Evolutionary conservation across 2,797 vertebrate genomes (phyloP).

Genomic region (Artibeus lituratus): DNA sequence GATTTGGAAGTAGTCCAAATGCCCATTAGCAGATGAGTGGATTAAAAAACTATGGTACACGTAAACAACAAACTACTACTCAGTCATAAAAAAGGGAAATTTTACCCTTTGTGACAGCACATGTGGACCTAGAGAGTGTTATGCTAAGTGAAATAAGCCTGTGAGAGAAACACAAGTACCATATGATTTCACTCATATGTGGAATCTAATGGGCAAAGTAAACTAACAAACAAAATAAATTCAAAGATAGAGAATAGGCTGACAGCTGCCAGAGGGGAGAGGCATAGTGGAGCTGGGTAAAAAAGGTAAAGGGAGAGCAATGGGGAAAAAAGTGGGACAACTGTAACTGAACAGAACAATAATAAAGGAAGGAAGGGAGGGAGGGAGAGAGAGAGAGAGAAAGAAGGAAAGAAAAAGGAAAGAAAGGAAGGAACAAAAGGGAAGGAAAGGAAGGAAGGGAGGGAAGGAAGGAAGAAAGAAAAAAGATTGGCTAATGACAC

Average conservation of each 20-base stretch:
- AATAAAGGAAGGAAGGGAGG: no score
- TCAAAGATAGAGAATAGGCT: neutral
- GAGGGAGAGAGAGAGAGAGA: no score
- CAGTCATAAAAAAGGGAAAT: neutral
- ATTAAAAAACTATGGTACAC: neutral
- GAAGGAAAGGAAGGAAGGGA: no score
- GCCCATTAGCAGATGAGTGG: neutral
- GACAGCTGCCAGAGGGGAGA: neutral
- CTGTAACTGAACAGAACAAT: no score
- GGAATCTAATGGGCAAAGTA: neutral
- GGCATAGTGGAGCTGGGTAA: neutral
- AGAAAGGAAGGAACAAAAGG: no score
- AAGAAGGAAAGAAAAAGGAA: no score
- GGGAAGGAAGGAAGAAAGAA: no score
- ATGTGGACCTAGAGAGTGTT: neutral
- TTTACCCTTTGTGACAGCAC: neutral
- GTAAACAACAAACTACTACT: neutral
- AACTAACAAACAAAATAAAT: neutral
- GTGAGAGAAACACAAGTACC: neutral
- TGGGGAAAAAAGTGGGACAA: no score
- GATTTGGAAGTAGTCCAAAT: neutral
- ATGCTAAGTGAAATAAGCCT: neutral
- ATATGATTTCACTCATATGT: neutral
- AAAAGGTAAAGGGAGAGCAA: neutral
- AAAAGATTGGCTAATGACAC: no score